Evolutionary conservation across 37 sponge, comb jelly and placozoan genomes (phyloP).

Genomic region (Ephydatia muelleri): DNA sequence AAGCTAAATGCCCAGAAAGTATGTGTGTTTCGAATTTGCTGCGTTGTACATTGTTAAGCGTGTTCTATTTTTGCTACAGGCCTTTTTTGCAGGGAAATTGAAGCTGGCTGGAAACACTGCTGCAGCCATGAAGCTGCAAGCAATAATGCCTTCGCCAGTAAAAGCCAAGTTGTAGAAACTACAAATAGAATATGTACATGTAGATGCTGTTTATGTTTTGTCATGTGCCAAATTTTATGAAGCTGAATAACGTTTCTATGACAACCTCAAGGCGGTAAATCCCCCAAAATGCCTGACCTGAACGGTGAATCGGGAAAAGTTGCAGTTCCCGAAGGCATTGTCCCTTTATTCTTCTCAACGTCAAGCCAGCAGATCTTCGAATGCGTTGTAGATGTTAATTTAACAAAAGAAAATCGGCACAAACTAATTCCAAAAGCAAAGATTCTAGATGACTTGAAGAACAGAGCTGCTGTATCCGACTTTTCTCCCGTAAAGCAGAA

Average conservation of each 20-base stretch:
- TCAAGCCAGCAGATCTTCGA: conserved; percentile 82
- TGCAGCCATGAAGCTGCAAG: conserved; percentile 87
- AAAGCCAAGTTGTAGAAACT: conserved; percentile 65
- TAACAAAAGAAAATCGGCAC: conserved; percentile 80
- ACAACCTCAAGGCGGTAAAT: too few species aligned
- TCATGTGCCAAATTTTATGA: not conserved
- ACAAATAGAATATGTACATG: not conserved
- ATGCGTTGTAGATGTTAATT: conserved; percentile 74
- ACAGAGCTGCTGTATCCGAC: conserved; percentile 92
- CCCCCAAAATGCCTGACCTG: not conserved
- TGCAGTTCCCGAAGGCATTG: conserved; percentile 58
- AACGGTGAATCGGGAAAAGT: conserved; percentile 3
- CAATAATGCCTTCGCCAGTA: conserved; percentile 62
- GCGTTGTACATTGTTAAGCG: not conserved
- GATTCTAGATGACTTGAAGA: conserved; percentile 88
- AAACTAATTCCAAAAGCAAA: conserved; percentile 79
- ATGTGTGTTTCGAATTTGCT: not conserved
- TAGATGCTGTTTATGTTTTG: not conserved
- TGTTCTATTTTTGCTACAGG: conserved; percentile 44
- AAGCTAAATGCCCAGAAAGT: conserved; percentile 88
- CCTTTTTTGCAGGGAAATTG: conserved; percentile 90
- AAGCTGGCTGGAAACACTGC: conserved; percentile 92
- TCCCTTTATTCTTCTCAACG: conserved; percentile 81
- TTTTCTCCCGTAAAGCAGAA: conserved; percentile 89
- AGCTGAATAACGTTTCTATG: not conserved